These are phyloP conservation scores for Andrena hattorfiana DNA, from an alignment of 2,888 invertebrate species.

Conservation along the genomic window DNA sequence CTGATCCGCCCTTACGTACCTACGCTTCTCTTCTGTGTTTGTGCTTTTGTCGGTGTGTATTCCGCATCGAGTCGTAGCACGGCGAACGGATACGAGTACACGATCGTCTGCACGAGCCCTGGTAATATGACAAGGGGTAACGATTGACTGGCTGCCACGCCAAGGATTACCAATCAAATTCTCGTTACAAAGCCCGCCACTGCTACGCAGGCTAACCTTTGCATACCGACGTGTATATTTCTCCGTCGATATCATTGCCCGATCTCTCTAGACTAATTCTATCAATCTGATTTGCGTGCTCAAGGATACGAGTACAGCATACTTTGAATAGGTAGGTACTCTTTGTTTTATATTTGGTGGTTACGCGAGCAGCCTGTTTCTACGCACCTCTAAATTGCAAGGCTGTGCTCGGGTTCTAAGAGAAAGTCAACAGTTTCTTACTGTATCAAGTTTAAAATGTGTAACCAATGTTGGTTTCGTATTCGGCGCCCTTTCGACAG, in stretches of 20 bases:
- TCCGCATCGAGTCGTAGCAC: conserved; percentile 4
- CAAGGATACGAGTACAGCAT: too few relatives aligned
- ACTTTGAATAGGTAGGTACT: neutral
- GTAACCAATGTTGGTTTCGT: neutral
- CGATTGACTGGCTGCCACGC: conserved; percentile 73
- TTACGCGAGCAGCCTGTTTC: too few relatives aligned
- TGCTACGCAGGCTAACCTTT: conserved; percentile 38
- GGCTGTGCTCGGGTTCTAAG: too few relatives aligned
- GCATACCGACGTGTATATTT: conserved; percentile 27
- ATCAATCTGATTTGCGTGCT: too few relatives aligned
- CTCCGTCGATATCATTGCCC: conserved; percentile 16
- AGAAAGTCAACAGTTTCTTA: too few relatives aligned
- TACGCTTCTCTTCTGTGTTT: conserved; percentile 8
- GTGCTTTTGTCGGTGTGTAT: neutral
- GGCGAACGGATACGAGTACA: conserved; percentile 12
- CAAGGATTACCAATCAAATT: conserved; percentile 77
- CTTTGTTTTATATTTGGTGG: too few relatives aligned
- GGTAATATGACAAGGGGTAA: conserved; percentile 71
- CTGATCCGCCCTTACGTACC: conserved; percentile 44
- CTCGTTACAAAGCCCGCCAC: conserved; percentile 66
- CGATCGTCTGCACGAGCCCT: conserved; percentile 31
- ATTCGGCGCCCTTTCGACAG: too few relatives aligned
- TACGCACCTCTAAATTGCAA: too few relatives aligned
- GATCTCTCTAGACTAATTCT: conserved; percentile 2
- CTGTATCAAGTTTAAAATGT: neutral